These are phyloP conservation scores for Chesias legatella DNA, from an alignment of 2,888 invertebrate species.

Conservation along the genomic window DNA sequence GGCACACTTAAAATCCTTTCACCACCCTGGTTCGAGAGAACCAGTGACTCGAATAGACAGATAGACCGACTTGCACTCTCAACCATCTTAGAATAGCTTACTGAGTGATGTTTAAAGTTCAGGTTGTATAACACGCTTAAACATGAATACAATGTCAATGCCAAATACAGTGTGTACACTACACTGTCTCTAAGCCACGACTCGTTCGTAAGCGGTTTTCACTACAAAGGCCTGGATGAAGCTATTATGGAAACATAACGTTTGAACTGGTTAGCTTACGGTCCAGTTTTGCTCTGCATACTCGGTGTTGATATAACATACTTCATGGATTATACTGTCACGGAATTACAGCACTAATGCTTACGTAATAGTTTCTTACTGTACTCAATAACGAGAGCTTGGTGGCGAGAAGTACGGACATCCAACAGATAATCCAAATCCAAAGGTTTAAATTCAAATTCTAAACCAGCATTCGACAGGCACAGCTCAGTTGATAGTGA, in stretches of 20 bases:
- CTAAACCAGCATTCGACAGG: too few species aligned
- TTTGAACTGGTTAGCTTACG: slow-evolving; percentile 1
- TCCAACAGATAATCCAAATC: too few species aligned
- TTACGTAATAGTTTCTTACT: not conserved
- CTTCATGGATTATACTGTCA: slow-evolving; percentile 29
- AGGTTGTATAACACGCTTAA: slow-evolving; percentile 19
- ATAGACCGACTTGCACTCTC: slow-evolving; percentile 1
- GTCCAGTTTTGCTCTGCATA: slow-evolving; percentile 3
- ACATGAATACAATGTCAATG: slow-evolving; percentile 48
- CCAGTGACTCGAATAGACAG: too few species aligned
- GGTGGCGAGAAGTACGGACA: too few species aligned
- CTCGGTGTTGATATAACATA: slow-evolving; percentile 14
- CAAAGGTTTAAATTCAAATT: too few species aligned
- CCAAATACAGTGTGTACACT: slow-evolving; percentile 42
- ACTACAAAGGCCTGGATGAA: slow-evolving; percentile 27
- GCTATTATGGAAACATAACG: slow-evolving; percentile 22
- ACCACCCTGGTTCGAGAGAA: too few species aligned
- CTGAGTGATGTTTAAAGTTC: slow-evolving; percentile 9
- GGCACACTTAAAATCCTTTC: too few species aligned
- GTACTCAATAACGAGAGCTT: too few species aligned
- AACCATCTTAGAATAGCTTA: slow-evolving; percentile 20
- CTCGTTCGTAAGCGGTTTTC: slow-evolving; percentile 32
- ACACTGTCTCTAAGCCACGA: slow-evolving; percentile 41
- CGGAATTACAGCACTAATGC: slow-evolving; percentile 19
- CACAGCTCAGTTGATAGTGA: too few species aligned